Conservation (phyloP, 2,113 vertebrate species). For the Strigops habroptila region DNA sequence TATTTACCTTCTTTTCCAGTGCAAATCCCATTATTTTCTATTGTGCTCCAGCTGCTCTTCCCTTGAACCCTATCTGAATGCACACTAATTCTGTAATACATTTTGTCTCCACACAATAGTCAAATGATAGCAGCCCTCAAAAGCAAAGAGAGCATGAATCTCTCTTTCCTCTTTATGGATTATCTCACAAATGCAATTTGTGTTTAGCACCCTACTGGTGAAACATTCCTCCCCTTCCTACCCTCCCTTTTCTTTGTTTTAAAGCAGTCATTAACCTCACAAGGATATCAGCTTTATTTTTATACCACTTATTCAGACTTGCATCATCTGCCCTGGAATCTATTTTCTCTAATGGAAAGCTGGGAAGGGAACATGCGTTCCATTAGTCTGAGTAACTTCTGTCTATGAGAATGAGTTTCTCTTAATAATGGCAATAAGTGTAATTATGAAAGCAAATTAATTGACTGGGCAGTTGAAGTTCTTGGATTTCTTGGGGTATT, state of each 20-base stretch:
- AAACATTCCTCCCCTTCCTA: not conserved
- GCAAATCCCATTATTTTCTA: not conserved
- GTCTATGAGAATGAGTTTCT: slow-evolving; percentile 5
- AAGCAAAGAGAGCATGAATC: not conserved
- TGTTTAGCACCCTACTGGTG: not conserved
- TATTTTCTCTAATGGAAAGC: slow-evolving; percentile 36
- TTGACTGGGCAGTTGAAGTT: slow-evolving; percentile 37
- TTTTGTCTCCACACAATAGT: not conserved
- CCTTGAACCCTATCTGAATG: not conserved
- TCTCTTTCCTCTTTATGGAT: not conserved
- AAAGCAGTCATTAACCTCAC: not conserved
- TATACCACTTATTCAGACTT: slow-evolving; percentile 10
- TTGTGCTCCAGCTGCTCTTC: not conserved
- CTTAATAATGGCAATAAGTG: slow-evolving; percentile 38
- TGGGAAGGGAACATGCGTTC: slow-evolving; percentile 25
- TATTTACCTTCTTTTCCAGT: not conserved
- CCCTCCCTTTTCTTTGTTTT: not conserved
- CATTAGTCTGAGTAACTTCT: slow-evolving; percentile 27
- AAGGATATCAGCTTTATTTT: slow-evolving; percentile 9
- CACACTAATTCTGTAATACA: not conserved
- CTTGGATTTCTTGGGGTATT: slow-evolving; percentile 20
- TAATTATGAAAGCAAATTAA: slow-evolving; percentile 50
- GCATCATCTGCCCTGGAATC: slow-evolving; percentile 1
- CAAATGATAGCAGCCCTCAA: not conserved
- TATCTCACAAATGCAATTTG: not conserved